These are phyloP conservation scores for Ochotona princeps DNA, from an alignment of 2,113 vertebrate species.

Conservation along the genomic window DNA sequence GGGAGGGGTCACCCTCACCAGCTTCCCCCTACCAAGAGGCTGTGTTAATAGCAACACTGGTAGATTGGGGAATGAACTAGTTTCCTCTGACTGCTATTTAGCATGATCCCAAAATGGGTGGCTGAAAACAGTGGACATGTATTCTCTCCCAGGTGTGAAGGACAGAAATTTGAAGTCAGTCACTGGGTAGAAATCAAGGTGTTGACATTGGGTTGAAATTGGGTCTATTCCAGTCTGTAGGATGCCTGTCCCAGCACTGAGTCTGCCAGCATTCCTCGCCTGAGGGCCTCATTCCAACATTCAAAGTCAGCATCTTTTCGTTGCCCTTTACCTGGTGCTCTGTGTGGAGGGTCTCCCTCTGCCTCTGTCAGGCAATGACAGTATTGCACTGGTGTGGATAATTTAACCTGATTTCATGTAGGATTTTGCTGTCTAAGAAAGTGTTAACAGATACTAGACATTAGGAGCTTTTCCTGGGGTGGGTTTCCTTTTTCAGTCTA, in stretches of 20 bases:
- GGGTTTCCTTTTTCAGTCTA: background rate
- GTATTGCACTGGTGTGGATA: background rate
- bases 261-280: background rate
- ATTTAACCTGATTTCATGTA: background rate
- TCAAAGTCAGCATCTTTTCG: background rate
- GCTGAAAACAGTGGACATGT: background rate
- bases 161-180: constrained; percentile 20
- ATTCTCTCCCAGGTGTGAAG: background rate
- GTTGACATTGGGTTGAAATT: no score
- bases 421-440: background rate
- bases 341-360: background rate
- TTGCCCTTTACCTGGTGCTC: background rate
- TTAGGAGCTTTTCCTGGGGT: background rate
- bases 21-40: background rate
- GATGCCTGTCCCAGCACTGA: background rate
- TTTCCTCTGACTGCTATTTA: background rate
- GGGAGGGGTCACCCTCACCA: background rate
- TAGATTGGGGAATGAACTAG: background rate
- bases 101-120: background rate
- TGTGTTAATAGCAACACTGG: background rate
- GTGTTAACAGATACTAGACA: background rate
- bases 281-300: background rate
- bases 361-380: background rate
- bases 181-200: background rate
- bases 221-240: background rate